Evolutionary conservation across 2,797 vertebrate species (phyloP).

Genomic region (Cirrhinus mrigala): DNA sequence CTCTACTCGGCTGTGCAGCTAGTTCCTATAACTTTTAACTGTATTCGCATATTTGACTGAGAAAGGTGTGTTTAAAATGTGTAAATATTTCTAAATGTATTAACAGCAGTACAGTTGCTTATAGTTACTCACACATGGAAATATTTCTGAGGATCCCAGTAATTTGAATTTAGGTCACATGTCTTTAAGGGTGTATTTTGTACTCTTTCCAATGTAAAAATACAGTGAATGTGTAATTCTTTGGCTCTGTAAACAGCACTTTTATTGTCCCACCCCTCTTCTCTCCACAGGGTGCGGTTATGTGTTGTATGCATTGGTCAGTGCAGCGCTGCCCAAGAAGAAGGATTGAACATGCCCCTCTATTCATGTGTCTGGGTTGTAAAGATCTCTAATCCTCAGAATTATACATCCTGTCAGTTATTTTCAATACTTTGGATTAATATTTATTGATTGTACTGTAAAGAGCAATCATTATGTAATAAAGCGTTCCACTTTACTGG

Average conservation of each 20-base stretch:
- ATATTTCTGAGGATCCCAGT: background rate
- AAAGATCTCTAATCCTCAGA: constrained; percentile 65
- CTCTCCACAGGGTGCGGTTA: constrained; percentile 77
- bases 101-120: background rate
- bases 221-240: background rate
- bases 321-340: constrained; percentile 82
- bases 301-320: constrained; percentile 72
- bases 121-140: background rate
- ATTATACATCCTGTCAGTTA: constrained; percentile 64
- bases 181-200: background rate
- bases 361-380: constrained; percentile 55
- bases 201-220: no score
- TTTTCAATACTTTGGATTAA: constrained; percentile 72
- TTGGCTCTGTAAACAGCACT: background rate
- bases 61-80: background rate
- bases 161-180: no score
- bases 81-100: background rate
- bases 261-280: constrained; percentile 32
- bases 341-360: constrained; percentile 69
- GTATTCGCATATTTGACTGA: background rate
- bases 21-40: background rate
- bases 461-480: constrained; percentile 74
- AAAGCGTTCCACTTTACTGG: constrained; percentile 63
- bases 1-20: background rate
- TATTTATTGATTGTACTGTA: constrained; percentile 78